Percentiles rank a stretch among this genome's conserved stretches.
Evolutionary conservation across 30 jellyfish, hydroid and myxozoan genomes (phyloP).

Genomic region (Hydractinia echinata): DNA sequence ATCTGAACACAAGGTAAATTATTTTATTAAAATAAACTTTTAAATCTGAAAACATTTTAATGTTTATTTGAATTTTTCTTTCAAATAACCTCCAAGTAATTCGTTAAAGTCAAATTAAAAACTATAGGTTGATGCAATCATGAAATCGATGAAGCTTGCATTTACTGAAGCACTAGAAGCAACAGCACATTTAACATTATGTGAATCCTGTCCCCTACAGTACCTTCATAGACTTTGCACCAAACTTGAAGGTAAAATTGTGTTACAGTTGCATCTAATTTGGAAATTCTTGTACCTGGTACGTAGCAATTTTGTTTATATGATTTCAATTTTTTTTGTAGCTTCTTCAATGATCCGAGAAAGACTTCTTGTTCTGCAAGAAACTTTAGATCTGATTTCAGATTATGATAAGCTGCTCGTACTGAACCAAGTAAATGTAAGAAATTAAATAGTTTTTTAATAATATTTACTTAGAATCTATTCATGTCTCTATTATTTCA

Average conservation of each 20-base stretch:
- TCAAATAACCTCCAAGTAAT: no score
- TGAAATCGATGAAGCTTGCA: slow-evolving; percentile 91
- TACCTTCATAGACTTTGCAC: slow-evolving; percentile 56
- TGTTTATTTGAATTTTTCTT: no score
- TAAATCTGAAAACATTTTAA: no score
- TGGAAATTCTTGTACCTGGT: background rate
- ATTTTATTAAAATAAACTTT: background rate
- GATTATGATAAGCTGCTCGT: slow-evolving; percentile 69
- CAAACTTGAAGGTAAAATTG: slow-evolving; percentile 69
- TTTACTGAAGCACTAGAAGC: slow-evolving; percentile 88
- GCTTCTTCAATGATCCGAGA: slow-evolving; percentile 60
- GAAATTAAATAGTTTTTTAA: slow-evolving; percentile 1
- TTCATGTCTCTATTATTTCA: background rate
- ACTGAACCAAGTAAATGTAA: slow-evolving; percentile 68
- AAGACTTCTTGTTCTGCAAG: slow-evolving; percentile 63
- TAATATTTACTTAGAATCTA: background rate
- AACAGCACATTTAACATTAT: slow-evolving; percentile 75
- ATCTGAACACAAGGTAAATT: slow-evolving; percentile 75
- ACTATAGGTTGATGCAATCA: slow-evolving; percentile 75
- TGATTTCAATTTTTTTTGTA: background rate
- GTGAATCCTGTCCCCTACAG: slow-evolving; percentile 90
- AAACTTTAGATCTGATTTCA: slow-evolving; percentile 38
- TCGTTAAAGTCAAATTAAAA: no score
- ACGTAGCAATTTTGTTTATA: background rate
- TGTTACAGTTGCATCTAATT: background rate